A percentile compares a stretch with the other conserved stretches of the same genome.
Conservation (phyloP, 2,888 invertebrate genomes). For the Cybosia mesomella region DNA sequence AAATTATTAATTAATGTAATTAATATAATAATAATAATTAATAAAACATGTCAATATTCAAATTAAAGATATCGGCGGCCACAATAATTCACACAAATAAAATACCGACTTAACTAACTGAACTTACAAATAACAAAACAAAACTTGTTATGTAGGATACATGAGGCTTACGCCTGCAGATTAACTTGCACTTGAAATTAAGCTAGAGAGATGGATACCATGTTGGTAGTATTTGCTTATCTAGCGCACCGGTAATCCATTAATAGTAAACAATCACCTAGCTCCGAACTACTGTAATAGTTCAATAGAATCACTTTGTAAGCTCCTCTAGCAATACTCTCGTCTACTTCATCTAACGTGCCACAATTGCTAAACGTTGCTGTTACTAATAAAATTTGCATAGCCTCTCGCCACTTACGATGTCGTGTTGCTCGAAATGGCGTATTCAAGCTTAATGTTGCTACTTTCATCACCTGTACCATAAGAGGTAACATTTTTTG, state of each 20-base stretch:
- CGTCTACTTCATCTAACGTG: slow-evolving; percentile 33
- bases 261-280: slow-evolving; percentile 26
- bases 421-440: slow-evolving; percentile 29
- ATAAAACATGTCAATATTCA: too few relatives aligned
- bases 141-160: neutral
- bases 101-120: neutral
- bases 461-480: slow-evolving; percentile 55
- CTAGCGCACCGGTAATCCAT: slow-evolving; percentile 19
- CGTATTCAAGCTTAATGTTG: slow-evolving; percentile 40
- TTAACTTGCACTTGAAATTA: slow-evolving; percentile 17
- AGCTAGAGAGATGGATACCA: slow-evolving; percentile 10
- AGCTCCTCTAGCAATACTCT: slow-evolving; percentile 23
- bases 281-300: slow-evolving; percentile 14
- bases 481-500: slow-evolving; percentile 37
- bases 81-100: too few relatives aligned
- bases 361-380: slow-evolving; percentile 34
- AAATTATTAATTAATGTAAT: too few relatives aligned
- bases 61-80: too few relatives aligned
- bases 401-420: slow-evolving; percentile 42
- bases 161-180: neutral
- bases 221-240: slow-evolving; percentile 16
- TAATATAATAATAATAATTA: too few relatives aligned
- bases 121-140: neutral
- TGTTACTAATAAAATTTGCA: slow-evolving; percentile 55
- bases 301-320: slow-evolving; percentile 23